A percentile compares a stretch with the other conserved stretches of the same genome.
phyloP scores from a whole-genome alignment of 1,140 invertebrate genomes.

The Drosophila jambulina region DNA sequence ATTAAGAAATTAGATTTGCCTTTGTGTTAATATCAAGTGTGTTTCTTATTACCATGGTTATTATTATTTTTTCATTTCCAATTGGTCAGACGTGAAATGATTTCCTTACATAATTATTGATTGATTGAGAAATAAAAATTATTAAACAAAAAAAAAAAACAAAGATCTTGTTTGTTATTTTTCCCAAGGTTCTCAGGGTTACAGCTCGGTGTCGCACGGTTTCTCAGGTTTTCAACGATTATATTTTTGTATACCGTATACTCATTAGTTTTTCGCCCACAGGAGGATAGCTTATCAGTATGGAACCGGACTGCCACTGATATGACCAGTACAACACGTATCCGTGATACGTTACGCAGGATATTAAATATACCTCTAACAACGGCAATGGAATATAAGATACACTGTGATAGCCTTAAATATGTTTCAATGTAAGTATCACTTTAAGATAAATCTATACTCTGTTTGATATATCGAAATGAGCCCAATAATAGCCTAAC shows the following conservation, averaged over 20 bases:
- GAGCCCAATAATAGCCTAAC: too few relatives aligned
- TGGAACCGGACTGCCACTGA: conserved; percentile 98
- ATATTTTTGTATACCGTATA: not conserved
- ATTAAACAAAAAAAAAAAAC: conserved; percentile 78
- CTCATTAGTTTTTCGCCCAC: conserved; percentile 37
- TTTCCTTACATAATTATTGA: conserved; percentile 81
- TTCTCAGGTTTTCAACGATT: conserved; percentile 30
- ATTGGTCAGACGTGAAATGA: conserved; percentile 78
- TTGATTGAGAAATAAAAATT: conserved; percentile 84
- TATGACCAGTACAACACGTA: conserved; percentile 93
- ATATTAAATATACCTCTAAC: conserved; percentile 97
- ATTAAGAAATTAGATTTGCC: conserved; percentile 72
- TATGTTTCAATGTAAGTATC: conserved; percentile 86
- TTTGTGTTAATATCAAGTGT: conserved; percentile 69
- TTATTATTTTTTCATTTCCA: conserved; percentile 63
- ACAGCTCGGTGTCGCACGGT: conserved; percentile 22
- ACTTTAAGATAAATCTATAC: not conserved
- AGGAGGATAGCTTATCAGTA: conserved; percentile 99
- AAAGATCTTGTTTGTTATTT: not conserved
- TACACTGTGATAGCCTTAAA: conserved; percentile 94
- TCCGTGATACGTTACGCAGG: conserved; percentile 96
- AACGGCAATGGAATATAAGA: conserved; percentile 98
- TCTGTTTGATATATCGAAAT: too few relatives aligned
- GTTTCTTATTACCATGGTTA: conserved; percentile 57
- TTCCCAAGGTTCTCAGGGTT: not conserved